Conservation (phyloP, 2,888 invertebrate genomes). For the Latrodectus hesperus region DNA sequence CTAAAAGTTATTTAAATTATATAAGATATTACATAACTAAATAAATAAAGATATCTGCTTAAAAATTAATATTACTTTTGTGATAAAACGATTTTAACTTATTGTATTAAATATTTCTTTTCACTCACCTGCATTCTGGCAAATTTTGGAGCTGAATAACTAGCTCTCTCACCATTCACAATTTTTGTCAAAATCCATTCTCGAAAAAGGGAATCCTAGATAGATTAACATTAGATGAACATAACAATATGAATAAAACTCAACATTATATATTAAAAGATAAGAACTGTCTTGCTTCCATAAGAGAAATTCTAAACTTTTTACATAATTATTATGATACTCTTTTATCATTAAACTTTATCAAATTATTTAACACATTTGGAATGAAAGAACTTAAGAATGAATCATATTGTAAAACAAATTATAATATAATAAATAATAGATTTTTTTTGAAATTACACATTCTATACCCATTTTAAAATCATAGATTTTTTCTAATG, state of each 20-base stretch:
- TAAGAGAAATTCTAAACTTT: background rate
- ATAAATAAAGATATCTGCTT: no score
- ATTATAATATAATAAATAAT: no score
- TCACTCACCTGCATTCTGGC: conserved; percentile 83
- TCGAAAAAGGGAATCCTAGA: conserved; percentile 89
- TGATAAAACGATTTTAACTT: no score
- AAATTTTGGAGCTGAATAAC: conserved; percentile 95
- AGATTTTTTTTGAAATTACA: no score
- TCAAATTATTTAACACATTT: background rate
- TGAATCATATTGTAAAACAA: no score
- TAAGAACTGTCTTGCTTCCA: background rate
- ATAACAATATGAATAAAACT: background rate
- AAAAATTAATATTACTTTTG: no score
- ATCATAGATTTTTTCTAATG: no score
- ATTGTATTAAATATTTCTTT: no score
- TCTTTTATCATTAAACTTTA: background rate
- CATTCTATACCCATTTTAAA: no score
- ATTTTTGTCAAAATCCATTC: conserved; percentile 96
- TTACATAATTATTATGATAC: background rate
- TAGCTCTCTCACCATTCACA: conserved; percentile 93
- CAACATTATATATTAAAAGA: background rate
- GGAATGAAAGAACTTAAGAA: no score
- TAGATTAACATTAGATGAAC: background rate
- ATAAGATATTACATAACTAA: no score
- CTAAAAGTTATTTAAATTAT: no score